Evolutionary conservation across 2,888 invertebrate genomes (phyloP).

Genomic region (Scaptomyza reducta): DNA sequence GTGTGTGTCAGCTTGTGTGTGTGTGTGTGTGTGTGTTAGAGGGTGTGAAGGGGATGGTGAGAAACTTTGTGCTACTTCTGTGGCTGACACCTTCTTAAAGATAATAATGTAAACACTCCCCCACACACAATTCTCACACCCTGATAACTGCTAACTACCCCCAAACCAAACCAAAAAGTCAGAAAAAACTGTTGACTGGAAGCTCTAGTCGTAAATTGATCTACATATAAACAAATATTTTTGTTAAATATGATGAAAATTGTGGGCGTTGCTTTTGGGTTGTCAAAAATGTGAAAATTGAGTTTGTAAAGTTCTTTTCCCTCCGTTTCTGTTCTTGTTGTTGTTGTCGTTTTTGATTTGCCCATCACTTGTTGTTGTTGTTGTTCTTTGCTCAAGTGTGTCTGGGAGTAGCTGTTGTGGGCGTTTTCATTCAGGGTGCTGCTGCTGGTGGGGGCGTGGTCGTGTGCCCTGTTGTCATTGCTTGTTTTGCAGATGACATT

Average conservation of each 20-base stretch:
- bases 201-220: conserved; percentile 70
- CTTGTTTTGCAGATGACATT: conserved; percentile 76
- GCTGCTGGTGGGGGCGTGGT: conserved; percentile 52
- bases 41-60: conserved; percentile 18
- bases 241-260: conserved; percentile 73
- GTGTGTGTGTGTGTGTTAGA: conserved; percentile 24
- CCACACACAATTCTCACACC: conserved; percentile 2
- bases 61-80: conserved; percentile 47
- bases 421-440: conserved; percentile 30
- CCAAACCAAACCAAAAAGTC: background rate
- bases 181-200: conserved; percentile 33
- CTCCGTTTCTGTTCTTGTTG: conserved; percentile 15
- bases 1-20: conserved; percentile 3
- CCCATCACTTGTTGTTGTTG: conserved; percentile 41
- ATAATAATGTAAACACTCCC: conserved; percentile 57
- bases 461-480: conserved; percentile 71
- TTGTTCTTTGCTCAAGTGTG: conserved; percentile 47
- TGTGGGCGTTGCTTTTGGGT: conserved; percentile 54
- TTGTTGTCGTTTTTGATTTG: conserved; percentile 58
- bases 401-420: conserved; percentile 47
- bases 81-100: conserved; percentile 69
- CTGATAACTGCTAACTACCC: conserved; percentile 13
- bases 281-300: conserved; percentile 76
- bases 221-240: conserved; percentile 77
- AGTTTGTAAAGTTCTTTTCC: conserved; percentile 71